These are phyloP conservation scores for Maniola jurtina DNA, from an alignment of 1,140 invertebrate genomes.

Conservation along the genomic window DNA sequence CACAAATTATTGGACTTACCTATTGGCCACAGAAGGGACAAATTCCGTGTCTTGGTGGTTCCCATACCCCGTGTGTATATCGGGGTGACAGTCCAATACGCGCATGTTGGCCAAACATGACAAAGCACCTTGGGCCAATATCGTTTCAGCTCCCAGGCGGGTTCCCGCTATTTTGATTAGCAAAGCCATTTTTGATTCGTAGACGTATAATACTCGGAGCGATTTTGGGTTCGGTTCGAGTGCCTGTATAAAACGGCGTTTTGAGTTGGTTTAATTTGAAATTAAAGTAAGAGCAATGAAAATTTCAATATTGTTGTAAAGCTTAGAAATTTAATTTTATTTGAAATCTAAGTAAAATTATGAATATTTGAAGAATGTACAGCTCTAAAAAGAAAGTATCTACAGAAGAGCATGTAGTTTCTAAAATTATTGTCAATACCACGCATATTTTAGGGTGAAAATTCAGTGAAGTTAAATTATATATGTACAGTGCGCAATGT, in stretches of 20 bases:
- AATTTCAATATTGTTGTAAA: background rate
- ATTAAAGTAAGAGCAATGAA: too few relatives aligned
- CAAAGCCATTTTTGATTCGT: constrained; percentile 92
- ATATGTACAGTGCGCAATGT: too few relatives aligned
- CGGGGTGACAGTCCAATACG: constrained; percentile 89
- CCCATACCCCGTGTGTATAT: constrained; percentile 59
- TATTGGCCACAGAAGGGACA: constrained; percentile 51
- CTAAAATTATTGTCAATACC: too few relatives aligned
- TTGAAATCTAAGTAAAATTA: too few relatives aligned
- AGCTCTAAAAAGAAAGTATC: too few relatives aligned
- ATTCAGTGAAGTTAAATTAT: too few relatives aligned
- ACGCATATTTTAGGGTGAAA: too few relatives aligned
- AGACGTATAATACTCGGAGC: constrained; percentile 89
- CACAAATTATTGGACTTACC: constrained; percentile 31
- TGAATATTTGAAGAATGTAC: too few relatives aligned
- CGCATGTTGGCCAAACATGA: constrained; percentile 86
- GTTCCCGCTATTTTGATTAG: constrained; percentile 87
- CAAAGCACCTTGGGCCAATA: constrained; percentile 87
- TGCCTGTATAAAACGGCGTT: constrained; percentile 58
- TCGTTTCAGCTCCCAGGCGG: constrained; percentile 85
- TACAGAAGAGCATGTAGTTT: too few relatives aligned
- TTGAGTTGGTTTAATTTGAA: too few relatives aligned
- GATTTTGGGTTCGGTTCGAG: constrained; percentile 85
- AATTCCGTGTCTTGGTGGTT: constrained; percentile 42
- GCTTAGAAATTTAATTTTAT: background rate